These are phyloP conservation scores for Eretmochelys imbricata DNA, from an alignment of 2,113 vertebrate genomes.

Conservation along the genomic window DNA sequence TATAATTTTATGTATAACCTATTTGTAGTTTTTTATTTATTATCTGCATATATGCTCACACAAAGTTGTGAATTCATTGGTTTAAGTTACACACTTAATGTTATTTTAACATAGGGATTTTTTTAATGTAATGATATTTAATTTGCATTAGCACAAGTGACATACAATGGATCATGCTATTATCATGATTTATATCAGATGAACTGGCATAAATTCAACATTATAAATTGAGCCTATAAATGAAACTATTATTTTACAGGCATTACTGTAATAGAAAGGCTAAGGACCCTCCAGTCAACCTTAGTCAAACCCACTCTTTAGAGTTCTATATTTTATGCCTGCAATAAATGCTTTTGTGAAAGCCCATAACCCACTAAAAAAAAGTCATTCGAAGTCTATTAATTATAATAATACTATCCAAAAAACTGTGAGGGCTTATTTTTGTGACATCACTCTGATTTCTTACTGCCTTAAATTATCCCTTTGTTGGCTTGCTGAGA, in stretches of 20 bases:
- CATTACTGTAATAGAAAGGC: slow-evolving; percentile 84
- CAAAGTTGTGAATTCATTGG: slow-evolving; percentile 28
- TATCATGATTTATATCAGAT: slow-evolving; percentile 87
- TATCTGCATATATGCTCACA: background rate
- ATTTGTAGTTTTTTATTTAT: slow-evolving; percentile 21
- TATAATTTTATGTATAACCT: background rate
- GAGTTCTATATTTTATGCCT: slow-evolving; percentile 85
- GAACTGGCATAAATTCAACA: slow-evolving; percentile 88
- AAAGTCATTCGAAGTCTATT: slow-evolving; percentile 87
- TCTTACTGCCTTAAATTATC: slow-evolving; percentile 88
- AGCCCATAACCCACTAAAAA: slow-evolving; percentile 80
- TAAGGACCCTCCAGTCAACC: slow-evolving; percentile 85
- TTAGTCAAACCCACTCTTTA: slow-evolving; percentile 82
- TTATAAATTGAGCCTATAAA: slow-evolving; percentile 88
- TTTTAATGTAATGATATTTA: slow-evolving; percentile 83
- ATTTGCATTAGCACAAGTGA: slow-evolving; percentile 85
- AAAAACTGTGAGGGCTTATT: slow-evolving; percentile 87
- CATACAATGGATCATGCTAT: slow-evolving; percentile 88
- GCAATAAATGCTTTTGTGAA: slow-evolving; percentile 86
- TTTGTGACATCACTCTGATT: slow-evolving; percentile 89
- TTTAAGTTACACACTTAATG: slow-evolving; percentile 72
- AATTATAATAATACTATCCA: slow-evolving; percentile 87
- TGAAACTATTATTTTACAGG: slow-evolving; percentile 89
- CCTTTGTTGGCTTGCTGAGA: slow-evolving; percentile 85
- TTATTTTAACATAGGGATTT: slow-evolving; percentile 83